Evolutionary conservation across 2,888 invertebrate genomes (phyloP).

Genomic region (Sussaba pulchella): DNA sequence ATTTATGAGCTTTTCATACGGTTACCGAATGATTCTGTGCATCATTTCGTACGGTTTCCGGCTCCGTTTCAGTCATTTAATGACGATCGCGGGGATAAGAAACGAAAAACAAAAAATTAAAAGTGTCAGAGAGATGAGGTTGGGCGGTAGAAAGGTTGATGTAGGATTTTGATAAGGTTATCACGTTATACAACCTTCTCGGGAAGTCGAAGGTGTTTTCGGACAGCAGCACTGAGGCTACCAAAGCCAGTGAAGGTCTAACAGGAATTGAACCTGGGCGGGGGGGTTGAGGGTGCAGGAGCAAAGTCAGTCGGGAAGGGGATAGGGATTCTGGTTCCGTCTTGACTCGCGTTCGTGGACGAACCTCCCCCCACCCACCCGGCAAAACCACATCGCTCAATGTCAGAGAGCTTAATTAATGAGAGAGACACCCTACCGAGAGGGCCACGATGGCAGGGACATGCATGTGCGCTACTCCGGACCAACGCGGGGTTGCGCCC

Average conservation of each 20-base stretch:
- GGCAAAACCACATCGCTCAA: slow-evolving; percentile 71
- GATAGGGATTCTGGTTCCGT: slow-evolving; percentile 12
- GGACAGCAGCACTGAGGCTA: slow-evolving; percentile 6
- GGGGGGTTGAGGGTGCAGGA: slow-evolving; percentile 40
- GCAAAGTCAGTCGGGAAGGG: slow-evolving; percentile 1
- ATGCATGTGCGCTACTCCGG: slow-evolving; percentile 50
- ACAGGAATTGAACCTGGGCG: slow-evolving; percentile 42
- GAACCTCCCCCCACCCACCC: slow-evolving; percentile 25
- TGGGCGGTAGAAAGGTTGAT: neutral
- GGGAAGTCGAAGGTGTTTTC: slow-evolving; percentile 6
- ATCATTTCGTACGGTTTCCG: slow-evolving; percentile 14
- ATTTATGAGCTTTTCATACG: slow-evolving; percentile 26
- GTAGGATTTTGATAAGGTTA: slow-evolving; percentile 27
- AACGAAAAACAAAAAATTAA: neutral
- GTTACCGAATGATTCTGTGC: slow-evolving; percentile 33
- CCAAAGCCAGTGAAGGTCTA: slow-evolving; percentile 2
- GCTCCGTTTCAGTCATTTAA: slow-evolving; percentile 52
- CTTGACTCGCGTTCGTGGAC: slow-evolving; percentile 46
- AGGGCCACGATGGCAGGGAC: slow-evolving; percentile 55
- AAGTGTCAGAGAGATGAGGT: neutral
- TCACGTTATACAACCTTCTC: slow-evolving; percentile 33
- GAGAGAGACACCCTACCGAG: slow-evolving; percentile 67
- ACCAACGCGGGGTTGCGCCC: slow-evolving; percentile 42
- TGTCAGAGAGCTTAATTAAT: slow-evolving; percentile 72
- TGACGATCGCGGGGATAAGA: slow-evolving; percentile 46